phyloP scores from a whole-genome alignment of 2,888 invertebrate species.

The Eremobia ochroleuca region DNA sequence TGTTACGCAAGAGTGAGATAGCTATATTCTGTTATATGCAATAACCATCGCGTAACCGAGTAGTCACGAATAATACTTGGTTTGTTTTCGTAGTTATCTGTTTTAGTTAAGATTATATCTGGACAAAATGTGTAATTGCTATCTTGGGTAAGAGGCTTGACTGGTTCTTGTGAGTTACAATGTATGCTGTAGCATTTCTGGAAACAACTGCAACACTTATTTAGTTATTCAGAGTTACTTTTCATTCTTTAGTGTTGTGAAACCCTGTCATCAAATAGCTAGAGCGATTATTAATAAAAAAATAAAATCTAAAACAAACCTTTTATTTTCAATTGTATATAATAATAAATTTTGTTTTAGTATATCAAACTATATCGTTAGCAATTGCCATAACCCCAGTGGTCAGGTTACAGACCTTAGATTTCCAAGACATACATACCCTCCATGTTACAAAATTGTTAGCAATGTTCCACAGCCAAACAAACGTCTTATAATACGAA shows the following conservation, averaged over 20 bases:
- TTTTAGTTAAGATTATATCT: constrained; percentile 40
- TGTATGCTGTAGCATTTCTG: not conserved
- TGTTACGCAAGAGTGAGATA: constrained; percentile 59
- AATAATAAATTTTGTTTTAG: constrained; percentile 86
- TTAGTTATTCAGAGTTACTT: not conserved
- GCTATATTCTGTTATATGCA: constrained; percentile 37
- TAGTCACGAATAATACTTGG: constrained; percentile 37
- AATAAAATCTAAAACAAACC: constrained; percentile 90
- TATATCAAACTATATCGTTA: constrained; percentile 75
- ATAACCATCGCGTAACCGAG: constrained; percentile 56
- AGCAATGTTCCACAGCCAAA: constrained; percentile 52
- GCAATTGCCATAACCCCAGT: constrained; percentile 65
- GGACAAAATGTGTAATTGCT: constrained; percentile 11
- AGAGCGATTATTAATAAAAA: constrained; percentile 81
- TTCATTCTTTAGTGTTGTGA: not conserved
- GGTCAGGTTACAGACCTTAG: constrained; percentile 55
- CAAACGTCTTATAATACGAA: constrained; percentile 3
- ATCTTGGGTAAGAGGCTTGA: not conserved
- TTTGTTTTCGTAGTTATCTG: constrained; percentile 28
- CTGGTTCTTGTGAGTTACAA: not conserved
- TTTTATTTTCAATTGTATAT: constrained; percentile 86
- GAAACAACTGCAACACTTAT: not conserved
- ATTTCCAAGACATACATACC: constrained; percentile 77
- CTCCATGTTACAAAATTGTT: constrained; percentile 70
- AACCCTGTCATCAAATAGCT: not conserved